Percentiles rank a stretch among this genome's conserved stretches.
Evolutionary conservation across 2,113 vertebrate genomes (phyloP).

Genomic region (Lophius piscatorius): DNA sequence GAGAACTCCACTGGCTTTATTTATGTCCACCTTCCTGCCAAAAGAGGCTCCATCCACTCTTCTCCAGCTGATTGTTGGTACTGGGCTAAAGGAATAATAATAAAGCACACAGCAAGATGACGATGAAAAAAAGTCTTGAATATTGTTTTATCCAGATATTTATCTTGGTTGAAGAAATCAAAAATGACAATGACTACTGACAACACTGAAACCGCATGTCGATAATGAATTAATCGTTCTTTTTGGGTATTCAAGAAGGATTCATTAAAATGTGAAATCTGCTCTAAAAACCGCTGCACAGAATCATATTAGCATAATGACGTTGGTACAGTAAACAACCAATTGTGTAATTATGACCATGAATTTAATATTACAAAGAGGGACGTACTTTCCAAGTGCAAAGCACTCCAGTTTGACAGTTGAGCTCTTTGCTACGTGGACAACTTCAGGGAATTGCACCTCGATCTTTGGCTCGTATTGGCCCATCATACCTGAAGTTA

Average conservation of each 20-base stretch:
- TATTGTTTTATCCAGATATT: background rate
- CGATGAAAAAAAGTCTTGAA: constrained; percentile 26
- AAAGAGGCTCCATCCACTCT: constrained; percentile 86
- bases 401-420: constrained; percentile 94
- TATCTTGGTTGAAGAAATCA: background rate
- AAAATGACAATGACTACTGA: constrained; percentile 4
- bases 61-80: constrained; percentile 89
- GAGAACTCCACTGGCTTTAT: constrained; percentile 86
- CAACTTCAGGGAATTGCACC: constrained; percentile 92
- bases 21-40: constrained; percentile 87
- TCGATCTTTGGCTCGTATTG: constrained; percentile 99
- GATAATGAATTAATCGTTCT: constrained; percentile 5
- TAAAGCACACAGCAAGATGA: background rate
- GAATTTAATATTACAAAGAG: constrained; percentile 14
- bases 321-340: constrained; percentile 21
- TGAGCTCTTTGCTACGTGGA: constrained; percentile 88
- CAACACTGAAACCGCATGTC: background rate
- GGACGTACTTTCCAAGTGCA: constrained; percentile 95
- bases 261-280: constrained; percentile 27
- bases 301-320: constrained; percentile 20
- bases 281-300: constrained; percentile 2
- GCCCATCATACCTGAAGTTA: constrained; percentile 91
- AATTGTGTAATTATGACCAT: constrained; percentile 3
- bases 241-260: constrained; percentile 1
- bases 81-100: constrained; percentile 79